Percentiles rank a stretch among this genome's conserved stretches.
Evolutionary conservation across 2,797 vertebrate genomes (phyloP).

Genomic region (Poeciliopsis gracilis): DNA sequence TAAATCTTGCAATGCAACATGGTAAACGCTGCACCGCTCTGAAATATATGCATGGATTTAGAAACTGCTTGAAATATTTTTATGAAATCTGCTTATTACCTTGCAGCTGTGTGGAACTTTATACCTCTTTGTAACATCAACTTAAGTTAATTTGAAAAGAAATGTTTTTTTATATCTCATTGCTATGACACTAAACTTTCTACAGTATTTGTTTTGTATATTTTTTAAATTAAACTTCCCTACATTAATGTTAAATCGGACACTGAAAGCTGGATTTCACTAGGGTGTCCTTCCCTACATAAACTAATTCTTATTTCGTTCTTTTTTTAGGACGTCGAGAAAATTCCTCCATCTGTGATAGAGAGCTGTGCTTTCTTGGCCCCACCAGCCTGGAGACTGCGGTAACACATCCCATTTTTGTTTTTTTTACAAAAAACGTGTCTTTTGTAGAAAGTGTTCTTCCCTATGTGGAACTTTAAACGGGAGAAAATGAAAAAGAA

Average conservation of each 20-base stretch:
- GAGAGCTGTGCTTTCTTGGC: constrained; percentile 61
- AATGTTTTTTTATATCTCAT: neutral
- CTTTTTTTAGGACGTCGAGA: constrained; percentile 81
- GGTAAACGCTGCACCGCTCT: neutral
- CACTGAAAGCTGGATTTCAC: neutral
- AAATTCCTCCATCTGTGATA: constrained; percentile 88
- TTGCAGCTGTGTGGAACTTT: neutral
- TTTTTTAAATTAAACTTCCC: neutral
- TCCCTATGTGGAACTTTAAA: neutral
- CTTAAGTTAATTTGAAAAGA: neutral
- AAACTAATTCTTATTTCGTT: constrained; percentile 16
- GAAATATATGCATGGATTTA: neutral
- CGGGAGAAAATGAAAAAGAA: neutral
- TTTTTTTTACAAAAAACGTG: neutral
- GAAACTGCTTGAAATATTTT: no score
- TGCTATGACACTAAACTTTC: neutral
- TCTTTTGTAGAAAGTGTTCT: neutral
- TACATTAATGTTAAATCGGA: neutral
- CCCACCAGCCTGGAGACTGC: constrained; percentile 75
- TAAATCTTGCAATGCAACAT: neutral
- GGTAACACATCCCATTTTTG: constrained; percentile 66
- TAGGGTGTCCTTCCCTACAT: constrained; percentile 18
- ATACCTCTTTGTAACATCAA: neutral
- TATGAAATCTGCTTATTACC: neutral
- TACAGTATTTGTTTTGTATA: neutral